A percentile compares a stretch with the other conserved stretches of the same genome.
Evolutionary conservation across 2,113 vertebrate genomes (phyloP).

Genomic region (Dicrurus megarhynchus): DNA sequence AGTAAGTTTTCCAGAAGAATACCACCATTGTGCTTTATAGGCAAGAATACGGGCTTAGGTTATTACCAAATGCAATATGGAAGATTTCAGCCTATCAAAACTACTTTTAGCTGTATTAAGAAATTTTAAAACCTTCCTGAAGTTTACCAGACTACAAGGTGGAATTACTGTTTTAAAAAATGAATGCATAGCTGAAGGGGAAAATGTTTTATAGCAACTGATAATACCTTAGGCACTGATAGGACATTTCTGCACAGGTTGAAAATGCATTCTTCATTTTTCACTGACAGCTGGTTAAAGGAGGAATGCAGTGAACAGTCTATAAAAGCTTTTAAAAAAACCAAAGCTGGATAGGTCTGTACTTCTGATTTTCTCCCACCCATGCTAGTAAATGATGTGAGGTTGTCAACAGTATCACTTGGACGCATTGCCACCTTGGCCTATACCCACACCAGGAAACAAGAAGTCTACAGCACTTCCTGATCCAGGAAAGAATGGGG

Average conservation of each 20-base stretch:
- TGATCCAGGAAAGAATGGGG: neutral
- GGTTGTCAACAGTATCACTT: neutral
- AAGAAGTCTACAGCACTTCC: neutral
- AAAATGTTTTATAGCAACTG: conserved; percentile 30
- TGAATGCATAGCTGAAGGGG: neutral
- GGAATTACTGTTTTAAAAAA: conserved; percentile 3
- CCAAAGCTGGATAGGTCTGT: neutral
- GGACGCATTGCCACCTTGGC: neutral
- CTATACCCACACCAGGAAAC: neutral
- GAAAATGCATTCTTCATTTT: conserved; percentile 60
- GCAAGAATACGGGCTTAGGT: neutral
- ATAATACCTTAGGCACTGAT: conserved; percentile 50
- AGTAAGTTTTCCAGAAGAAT: neutral
- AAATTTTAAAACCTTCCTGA: neutral
- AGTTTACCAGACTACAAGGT: neutral
- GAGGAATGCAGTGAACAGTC: conserved; percentile 46
- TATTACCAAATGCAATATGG: neutral
- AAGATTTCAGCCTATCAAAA: neutral
- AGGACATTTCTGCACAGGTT: conserved; percentile 40
- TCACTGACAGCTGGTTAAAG: conserved; percentile 61
- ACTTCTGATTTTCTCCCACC: neutral
- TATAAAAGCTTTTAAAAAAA: neutral
- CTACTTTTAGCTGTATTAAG: neutral
- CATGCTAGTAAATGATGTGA: neutral
- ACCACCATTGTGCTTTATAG: neutral